Evolutionary conservation across 64 coral and sea anemone genomes (phyloP), one percentile per base, ranked within the genome.

Genomic region (Montipora sp.): DNA sequence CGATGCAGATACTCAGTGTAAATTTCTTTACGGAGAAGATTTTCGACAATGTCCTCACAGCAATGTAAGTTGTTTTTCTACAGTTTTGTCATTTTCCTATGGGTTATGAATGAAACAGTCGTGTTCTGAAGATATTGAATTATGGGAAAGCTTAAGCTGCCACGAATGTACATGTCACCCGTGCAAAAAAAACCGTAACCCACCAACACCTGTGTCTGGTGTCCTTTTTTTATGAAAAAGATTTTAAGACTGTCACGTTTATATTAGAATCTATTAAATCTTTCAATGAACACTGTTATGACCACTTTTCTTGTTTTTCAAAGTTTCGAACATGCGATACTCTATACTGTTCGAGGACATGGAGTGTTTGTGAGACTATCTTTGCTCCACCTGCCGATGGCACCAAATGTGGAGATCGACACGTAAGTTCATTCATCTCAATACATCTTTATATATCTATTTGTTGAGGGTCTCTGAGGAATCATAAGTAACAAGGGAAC

Each of bases 401-500:
- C 0, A 96, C 95, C 19, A 88, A 68, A n/a, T 96, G 95, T n/a
- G 95, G 95, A 23, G 21, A 7, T 65, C 79, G 95, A 9, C 75
- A 96, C 73, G 95, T 96, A 90, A 90, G 95, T 90, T 9, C 11
- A 57, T 57, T 11, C 53, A 57, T 7, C 3, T 11, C 53, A 57
- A 57, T 57, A 36, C 53, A 57, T 57, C 53, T 57, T 57, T 57
- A 57, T 11, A 57, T 5, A 57, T 0, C 53, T 57, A 11, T 57
- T 57, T 57, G 7, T 6, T 57, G 53, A 57, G 11, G 53, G 53
- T 57, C 53, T 36, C 36, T 36, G 36, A 2, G 36, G 36, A 36
- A 36, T 2, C 36, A 36, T 36, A 2, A 36, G 36, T 2, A 36
- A 36, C 36, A 36, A 36, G 36, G 36, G 1, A 36, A 36, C 36